Evolutionary conservation across 2,797 vertebrate genomes (phyloP).

Genomic region (Yasuhikotakia modesta): DNA sequence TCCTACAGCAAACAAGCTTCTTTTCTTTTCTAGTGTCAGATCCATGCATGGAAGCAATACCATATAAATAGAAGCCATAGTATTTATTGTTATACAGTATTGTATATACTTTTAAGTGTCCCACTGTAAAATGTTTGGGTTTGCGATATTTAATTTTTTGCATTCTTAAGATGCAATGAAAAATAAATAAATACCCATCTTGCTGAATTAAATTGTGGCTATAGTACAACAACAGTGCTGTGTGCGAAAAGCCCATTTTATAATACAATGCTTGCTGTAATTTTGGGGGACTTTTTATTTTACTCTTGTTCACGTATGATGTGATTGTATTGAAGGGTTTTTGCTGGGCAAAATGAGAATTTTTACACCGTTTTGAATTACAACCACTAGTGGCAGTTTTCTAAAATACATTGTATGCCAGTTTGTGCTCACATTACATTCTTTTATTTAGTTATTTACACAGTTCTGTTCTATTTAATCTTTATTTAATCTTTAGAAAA

Average conservation of each 20-base stretch:
- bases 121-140: neutral
- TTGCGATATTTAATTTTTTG: neutral
- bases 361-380: neutral
- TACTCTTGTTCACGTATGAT: neutral
- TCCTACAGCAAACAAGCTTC: neutral
- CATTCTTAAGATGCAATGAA: neutral
- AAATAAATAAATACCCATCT: neutral
- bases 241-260: neutral
- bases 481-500: neutral
- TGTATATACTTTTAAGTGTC: too few species aligned
- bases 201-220: neutral
- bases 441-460: neutral
- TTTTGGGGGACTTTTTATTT: neutral
- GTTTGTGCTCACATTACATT: neutral
- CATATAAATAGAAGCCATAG: too few species aligned
- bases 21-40: too few species aligned
- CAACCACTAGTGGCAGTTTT: neutral
- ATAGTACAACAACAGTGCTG: neutral
- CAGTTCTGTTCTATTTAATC: neutral
- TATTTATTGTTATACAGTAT: too few species aligned
- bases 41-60: too few species aligned
- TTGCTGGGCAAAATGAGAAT: neutral
- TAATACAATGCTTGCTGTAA: neutral
- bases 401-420: neutral
- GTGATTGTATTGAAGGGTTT: neutral